Evolutionary conservation across 2,888 invertebrate species (phyloP).

Genomic region (Osedax fenrisi): DNA sequence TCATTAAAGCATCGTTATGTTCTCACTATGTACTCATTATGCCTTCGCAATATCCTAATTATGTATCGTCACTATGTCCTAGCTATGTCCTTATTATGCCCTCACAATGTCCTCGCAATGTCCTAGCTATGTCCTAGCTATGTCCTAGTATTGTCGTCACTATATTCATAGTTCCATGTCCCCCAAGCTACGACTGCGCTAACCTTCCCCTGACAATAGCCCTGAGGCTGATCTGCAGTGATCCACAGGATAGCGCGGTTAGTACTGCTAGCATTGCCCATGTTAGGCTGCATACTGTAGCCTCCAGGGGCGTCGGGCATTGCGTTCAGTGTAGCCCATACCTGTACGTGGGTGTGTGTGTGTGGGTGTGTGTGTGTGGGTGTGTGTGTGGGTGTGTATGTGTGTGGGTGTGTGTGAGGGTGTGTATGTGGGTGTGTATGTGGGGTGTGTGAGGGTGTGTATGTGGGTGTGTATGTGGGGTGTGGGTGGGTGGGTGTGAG

Average conservation of each 20-base stretch:
- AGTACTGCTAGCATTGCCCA: constrained; percentile 31
- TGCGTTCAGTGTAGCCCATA: constrained; percentile 45
- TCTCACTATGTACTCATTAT: background rate
- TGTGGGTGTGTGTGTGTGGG: too few species aligned
- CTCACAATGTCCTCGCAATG: background rate
- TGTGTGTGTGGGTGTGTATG: too few species aligned
- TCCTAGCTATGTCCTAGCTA: background rate
- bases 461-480: too few species aligned
- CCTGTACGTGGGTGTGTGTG: too few species aligned
- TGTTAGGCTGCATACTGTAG: constrained; percentile 34
- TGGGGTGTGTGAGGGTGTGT: too few species aligned
- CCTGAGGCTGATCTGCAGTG: background rate
- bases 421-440: too few species aligned
- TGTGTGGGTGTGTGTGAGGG: too few species aligned
- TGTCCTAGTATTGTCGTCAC: background rate
- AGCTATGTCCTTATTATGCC: background rate
- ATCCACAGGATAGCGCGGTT: constrained; percentile 32
- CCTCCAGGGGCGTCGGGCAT: constrained; percentile 41
- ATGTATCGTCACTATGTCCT: background rate
- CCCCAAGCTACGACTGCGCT: background rate
- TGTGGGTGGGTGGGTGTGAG: too few species aligned
- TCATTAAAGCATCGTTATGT: background rate
- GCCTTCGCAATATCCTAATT: background rate
- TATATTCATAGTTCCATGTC: too few species aligned
- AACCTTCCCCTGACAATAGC: constrained; percentile 22